A percentile compares a stretch with the other conserved stretches of the same genome.
phyloP scores from a whole-genome alignment of 2,113 vertebrate species.

The Copsychus sechellarum region DNA sequence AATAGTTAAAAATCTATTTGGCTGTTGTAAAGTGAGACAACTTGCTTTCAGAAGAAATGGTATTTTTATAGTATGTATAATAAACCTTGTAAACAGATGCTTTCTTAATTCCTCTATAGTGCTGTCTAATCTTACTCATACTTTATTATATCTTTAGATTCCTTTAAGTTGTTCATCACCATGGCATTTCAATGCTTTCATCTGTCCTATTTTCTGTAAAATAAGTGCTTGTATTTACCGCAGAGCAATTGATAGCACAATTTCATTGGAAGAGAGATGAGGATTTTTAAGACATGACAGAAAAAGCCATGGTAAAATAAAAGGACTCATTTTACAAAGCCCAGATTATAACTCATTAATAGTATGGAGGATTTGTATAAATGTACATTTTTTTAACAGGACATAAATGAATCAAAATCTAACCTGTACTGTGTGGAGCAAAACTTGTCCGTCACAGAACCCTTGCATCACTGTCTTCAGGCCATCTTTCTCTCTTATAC shows the following conservation, averaged over 20 bases:
- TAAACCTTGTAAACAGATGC: neutral
- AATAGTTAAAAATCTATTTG: neutral
- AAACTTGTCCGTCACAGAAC: neutral
- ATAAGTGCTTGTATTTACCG: neutral
- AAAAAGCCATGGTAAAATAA: neutral
- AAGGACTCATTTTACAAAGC: neutral
- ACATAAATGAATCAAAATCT: neutral
- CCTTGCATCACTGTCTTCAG: neutral
- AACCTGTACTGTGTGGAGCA: neutral
- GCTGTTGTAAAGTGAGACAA: neutral
- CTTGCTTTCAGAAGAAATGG: neutral
- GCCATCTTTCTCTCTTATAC: neutral
- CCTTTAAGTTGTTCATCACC: neutral
- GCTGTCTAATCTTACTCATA: neutral
- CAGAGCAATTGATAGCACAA: neutral
- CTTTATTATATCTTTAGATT: neutral
- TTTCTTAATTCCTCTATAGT: neutral
- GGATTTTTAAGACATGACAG: neutral
- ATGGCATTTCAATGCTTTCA: neutral
- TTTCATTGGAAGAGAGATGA: neutral
- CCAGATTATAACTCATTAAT: neutral
- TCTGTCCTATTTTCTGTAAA: neutral
- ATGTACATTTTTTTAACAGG: neutral
- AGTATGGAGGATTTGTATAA: neutral
- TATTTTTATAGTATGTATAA: neutral